A percentile compares a stretch with the other conserved stretches of the same genome.
These are phyloP conservation scores for Epinephelus lanceolatus DNA, from an alignment of 2,113 vertebrate species.

Conservation along the genomic window DNA sequence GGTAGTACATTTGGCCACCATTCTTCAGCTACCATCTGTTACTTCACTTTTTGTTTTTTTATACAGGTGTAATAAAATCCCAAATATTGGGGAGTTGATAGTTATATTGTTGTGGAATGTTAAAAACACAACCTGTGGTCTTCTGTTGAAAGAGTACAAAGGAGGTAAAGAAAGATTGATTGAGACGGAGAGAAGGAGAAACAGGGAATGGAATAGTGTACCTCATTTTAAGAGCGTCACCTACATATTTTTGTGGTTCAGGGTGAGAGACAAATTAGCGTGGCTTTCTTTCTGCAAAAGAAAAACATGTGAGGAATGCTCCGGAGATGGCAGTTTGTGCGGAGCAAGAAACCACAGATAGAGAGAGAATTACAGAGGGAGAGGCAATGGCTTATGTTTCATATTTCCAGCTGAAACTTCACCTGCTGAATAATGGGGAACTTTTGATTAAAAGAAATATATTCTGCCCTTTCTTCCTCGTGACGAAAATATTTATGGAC, in stretches of 20 bases:
- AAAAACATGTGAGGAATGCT: conserved; percentile 73
- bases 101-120: background rate
- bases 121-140: background rate
- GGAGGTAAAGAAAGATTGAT: background rate
- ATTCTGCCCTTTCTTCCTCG: background rate
- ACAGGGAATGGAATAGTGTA: background rate
- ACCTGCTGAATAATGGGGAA: conserved; percentile 34
- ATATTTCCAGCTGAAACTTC: conserved; percentile 39
- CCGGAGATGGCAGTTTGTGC: conserved; percentile 43
- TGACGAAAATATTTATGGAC: conserved; percentile 22
- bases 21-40: background rate
- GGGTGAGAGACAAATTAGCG: conserved; percentile 60
- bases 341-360: conserved; percentile 53
- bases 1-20: no score
- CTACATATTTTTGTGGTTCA: conserved; percentile 50
- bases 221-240: conserved; percentile 13
- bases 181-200: background rate
- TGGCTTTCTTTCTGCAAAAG: conserved; percentile 52
- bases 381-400: background rate
- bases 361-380: background rate
- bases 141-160: conserved; percentile 20
- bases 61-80: background rate
- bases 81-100: background rate
- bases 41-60: background rate
- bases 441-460: conserved; percentile 36